phyloP scores from a whole-genome alignment of 2,113 vertebrate species.

The Myrmecobius fasciatus region DNA sequence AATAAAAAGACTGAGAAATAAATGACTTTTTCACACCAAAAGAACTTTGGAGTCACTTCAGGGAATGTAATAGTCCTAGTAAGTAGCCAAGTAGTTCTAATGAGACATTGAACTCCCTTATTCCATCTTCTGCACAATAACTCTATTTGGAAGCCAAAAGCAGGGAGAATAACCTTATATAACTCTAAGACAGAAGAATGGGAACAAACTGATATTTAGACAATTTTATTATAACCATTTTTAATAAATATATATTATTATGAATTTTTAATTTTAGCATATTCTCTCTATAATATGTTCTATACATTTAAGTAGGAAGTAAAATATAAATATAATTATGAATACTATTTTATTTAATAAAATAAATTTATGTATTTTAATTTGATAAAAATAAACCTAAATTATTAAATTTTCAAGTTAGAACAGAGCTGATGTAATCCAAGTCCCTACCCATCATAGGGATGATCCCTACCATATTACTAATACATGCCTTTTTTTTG shows the following conservation, averaged over 20 bases:
- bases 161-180: not conserved
- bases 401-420: not conserved
- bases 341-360: not conserved
- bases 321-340: not conserved
- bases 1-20: not conserved
- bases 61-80: not conserved
- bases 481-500: not conserved
- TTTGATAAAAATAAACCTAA: not conserved
- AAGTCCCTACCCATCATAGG: not conserved
- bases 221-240: not conserved
- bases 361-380: not conserved
- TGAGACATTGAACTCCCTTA: not conserved
- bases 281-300: not conserved
- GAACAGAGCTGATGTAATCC: not conserved
- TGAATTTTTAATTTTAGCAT: not conserved
- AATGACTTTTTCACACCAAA: not conserved
- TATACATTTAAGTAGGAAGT: not conserved
- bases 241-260: not conserved
- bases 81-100: not conserved
- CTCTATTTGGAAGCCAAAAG: not conserved
- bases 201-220: not conserved
- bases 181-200: not conserved
- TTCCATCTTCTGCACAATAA: not conserved
- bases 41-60: not conserved
- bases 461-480: not conserved